These are phyloP conservation scores for Crax fasciolata DNA, from an alignment of 2,797 vertebrate genomes.

Conservation along the genomic window DNA sequence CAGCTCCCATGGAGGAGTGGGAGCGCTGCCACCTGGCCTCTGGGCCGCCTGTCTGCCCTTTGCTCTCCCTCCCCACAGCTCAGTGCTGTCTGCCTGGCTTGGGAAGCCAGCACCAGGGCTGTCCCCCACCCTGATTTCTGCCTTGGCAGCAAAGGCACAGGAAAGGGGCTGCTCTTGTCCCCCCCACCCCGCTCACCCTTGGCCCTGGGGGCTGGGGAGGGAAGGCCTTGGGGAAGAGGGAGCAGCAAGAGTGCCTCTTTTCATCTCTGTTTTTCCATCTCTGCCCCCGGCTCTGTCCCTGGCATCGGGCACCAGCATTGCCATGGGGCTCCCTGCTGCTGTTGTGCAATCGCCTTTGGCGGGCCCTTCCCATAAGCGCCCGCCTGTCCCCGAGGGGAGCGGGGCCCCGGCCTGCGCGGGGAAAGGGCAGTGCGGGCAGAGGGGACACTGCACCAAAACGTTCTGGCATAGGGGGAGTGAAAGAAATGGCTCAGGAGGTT, in stretches of 20 bases:
- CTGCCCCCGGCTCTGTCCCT: neutral
- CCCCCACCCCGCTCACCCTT: neutral
- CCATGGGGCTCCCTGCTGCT: neutral
- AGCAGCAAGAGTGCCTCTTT: neutral
- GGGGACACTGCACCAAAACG: neutral
- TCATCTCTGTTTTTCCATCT: neutral
- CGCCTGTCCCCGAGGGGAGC: neutral
- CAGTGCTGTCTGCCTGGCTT: fast-evolving
- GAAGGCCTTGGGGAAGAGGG: neutral
- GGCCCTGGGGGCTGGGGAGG: neutral
- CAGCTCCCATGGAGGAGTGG: fast-evolving
- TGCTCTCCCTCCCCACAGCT: neutral
- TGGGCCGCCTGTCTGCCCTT: conserved; percentile 33
- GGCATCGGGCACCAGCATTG: neutral
- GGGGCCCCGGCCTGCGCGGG: neutral
- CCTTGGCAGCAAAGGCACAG: neutral
- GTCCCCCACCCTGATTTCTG: neutral
- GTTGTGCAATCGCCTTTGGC: conserved; percentile 53
- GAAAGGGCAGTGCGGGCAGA: conserved; percentile 53
- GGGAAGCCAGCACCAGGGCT: fast-evolving
- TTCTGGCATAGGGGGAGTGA: neutral
- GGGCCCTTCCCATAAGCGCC: conserved; percentile 1
- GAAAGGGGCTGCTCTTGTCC: neutral
- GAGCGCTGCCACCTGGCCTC: neutral
- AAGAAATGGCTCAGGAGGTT: neutral